phyloP scores from a whole-genome alignment of 2,888 invertebrate genomes.

The Ernsta delagoae region DNA sequence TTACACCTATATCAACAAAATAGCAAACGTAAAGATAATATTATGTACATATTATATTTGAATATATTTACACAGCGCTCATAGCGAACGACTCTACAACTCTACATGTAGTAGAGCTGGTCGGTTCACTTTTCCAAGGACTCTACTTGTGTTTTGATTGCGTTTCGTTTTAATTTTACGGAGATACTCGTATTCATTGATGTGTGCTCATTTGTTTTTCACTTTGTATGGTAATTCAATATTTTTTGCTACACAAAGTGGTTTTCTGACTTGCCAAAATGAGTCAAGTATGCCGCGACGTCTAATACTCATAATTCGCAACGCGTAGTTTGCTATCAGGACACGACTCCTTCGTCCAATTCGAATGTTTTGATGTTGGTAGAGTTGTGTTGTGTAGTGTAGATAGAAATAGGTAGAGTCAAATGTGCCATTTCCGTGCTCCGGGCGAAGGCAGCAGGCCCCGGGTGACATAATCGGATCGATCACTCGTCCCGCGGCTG shows the following conservation, averaged over 20 bases:
- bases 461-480: constrained; percentile 44
- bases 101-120: constrained; percentile 16
- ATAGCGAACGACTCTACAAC: constrained; percentile 21
- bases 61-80: constrained; percentile 28
- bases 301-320: constrained; percentile 19
- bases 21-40: constrained; percentile 5
- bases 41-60: constrained; percentile 14
- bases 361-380: constrained; percentile 22
- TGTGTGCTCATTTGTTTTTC: constrained; percentile 23
- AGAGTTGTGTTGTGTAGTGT: too few species aligned
- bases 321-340: constrained; percentile 28
- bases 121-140: constrained; percentile 44
- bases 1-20: constrained; percentile 16
- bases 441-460: constrained; percentile 3
- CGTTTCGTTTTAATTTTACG: constrained; percentile 48
- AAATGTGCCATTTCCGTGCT: constrained; percentile 11
- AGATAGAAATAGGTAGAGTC: background rate
- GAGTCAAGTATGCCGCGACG: background rate
- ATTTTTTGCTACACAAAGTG: constrained; percentile 17
- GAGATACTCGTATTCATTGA: constrained; percentile 42
- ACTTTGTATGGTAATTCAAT: constrained; percentile 19
- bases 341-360: constrained; percentile 25
- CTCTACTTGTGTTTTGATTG: constrained; percentile 50
- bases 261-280: background rate
- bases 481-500: constrained; percentile 45